Evolutionary conservation across 2,888 invertebrate genomes (phyloP).

Genomic region (Stenodema calcarata): DNA sequence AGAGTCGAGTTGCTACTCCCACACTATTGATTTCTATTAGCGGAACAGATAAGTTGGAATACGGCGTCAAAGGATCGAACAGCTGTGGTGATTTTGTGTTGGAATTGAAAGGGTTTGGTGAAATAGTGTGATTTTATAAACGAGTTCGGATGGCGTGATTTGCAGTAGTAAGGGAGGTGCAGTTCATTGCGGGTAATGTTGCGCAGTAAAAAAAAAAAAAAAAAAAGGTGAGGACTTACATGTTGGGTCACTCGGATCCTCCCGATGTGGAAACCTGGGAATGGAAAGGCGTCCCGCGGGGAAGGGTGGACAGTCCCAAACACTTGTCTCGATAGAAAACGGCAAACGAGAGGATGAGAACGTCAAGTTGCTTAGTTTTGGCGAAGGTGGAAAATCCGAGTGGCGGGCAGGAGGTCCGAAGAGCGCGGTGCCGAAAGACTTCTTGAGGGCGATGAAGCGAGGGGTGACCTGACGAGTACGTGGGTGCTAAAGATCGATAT

Average conservation of each 20-base stretch:
- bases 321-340: background rate
- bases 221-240: background rate
- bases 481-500: background rate
- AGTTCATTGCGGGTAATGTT: background rate
- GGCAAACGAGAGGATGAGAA: background rate
- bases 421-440: no score
- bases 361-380: background rate
- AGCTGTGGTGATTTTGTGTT: background rate
- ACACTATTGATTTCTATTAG: conserved; percentile 38
- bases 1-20: conserved; percentile 14
- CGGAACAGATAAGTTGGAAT: background rate
- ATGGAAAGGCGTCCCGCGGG: background rate
- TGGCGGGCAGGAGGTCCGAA: no score
- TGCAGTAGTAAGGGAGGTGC: background rate
- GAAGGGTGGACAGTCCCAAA: background rate
- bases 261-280: background rate
- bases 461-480: background rate
- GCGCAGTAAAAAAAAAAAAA: background rate
- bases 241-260: background rate
- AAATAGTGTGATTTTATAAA: background rate
- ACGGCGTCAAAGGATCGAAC: background rate
- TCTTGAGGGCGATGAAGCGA: background rate
- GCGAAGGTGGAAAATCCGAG: background rate
- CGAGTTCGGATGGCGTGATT: background rate
- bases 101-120: background rate